Conservation (phyloP, 2,113 vertebrate genomes). For the Maccullochella peelii region DNA sequence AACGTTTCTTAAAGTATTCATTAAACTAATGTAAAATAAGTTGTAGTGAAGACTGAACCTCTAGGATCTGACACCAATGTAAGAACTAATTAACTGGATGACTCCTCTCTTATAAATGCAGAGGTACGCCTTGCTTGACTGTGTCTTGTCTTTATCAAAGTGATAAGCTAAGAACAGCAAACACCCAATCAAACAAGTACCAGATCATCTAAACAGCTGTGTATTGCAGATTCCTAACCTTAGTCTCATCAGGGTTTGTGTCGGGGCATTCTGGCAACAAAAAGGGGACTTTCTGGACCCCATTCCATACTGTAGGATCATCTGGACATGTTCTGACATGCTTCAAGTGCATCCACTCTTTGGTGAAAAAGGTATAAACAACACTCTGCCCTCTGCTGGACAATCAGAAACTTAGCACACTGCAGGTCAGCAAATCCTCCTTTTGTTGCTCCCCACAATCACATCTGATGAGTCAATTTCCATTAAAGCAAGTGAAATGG, state of each 20-base stretch:
- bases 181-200: not conserved
- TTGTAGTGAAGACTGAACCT: not conserved
- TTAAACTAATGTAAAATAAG: not conserved
- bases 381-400: constrained; percentile 84
- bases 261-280: constrained; percentile 1
- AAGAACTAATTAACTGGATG: not conserved
- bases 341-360: constrained; percentile 15
- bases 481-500: constrained; percentile 11
- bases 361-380: not conserved
- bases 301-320: constrained; percentile 26
- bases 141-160: not conserved
- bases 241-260: constrained; percentile 25
- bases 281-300: constrained; percentile 22
- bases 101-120: not conserved
- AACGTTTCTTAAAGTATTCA: not conserved
- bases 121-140: no score
- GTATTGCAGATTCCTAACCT: constrained; percentile 32
- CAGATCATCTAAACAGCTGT: constrained; percentile 7
- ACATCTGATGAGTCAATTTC: not conserved
- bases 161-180: not conserved
- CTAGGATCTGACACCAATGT: no score
- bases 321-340: constrained; percentile 86
- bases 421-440: not conserved
- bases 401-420: not conserved
- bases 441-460: not conserved